Conservation (phyloP, 2,888 invertebrate species). For the Euplexia lucipara region DNA sequence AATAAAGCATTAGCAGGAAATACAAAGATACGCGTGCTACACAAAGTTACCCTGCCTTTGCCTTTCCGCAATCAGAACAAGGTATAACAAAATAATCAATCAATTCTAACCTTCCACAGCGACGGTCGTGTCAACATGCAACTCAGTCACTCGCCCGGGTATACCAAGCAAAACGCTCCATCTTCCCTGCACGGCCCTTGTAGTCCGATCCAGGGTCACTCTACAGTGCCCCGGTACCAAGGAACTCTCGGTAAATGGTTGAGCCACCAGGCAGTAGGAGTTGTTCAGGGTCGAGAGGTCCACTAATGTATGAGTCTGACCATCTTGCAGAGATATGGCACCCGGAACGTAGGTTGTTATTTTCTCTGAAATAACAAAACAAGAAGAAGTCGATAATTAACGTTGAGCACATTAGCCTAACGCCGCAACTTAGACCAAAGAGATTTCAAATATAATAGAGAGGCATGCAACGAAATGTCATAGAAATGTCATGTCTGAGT, state of each 20-base stretch:
- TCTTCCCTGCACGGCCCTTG: slow-evolving; percentile 84
- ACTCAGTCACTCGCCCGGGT: slow-evolving; percentile 83
- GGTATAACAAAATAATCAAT: not conserved
- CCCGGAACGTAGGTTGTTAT: slow-evolving; percentile 67
- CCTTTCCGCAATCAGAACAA: not conserved
- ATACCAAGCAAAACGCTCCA: slow-evolving; percentile 86
- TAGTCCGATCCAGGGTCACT: slow-evolving; percentile 80
- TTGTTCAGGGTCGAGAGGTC: slow-evolving; percentile 76
- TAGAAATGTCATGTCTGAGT: too few relatives aligned
- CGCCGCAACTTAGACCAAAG: too few relatives aligned
- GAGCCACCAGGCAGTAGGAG: slow-evolving; percentile 82
- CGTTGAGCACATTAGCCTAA: too few relatives aligned
- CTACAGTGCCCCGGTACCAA: slow-evolving; percentile 83
- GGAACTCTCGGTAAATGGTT: slow-evolving; percentile 83
- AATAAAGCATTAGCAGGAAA: too few relatives aligned
- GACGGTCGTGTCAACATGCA: slow-evolving; percentile 78
- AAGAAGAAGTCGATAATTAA: too few relatives aligned
- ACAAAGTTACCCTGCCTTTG: too few relatives aligned
- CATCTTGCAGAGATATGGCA: slow-evolving; percentile 78
- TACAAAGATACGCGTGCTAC: too few relatives aligned
- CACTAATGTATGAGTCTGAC: slow-evolving; percentile 70
- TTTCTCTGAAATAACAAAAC: slow-evolving; percentile 48
- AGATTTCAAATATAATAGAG: too few relatives aligned
- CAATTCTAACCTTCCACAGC: slow-evolving; percentile 79
- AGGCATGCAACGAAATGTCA: too few relatives aligned